These are phyloP conservation scores for Hirudinaria manillensis DNA, from an alignment of 2,888 invertebrate genomes.

Conservation along the genomic window DNA sequence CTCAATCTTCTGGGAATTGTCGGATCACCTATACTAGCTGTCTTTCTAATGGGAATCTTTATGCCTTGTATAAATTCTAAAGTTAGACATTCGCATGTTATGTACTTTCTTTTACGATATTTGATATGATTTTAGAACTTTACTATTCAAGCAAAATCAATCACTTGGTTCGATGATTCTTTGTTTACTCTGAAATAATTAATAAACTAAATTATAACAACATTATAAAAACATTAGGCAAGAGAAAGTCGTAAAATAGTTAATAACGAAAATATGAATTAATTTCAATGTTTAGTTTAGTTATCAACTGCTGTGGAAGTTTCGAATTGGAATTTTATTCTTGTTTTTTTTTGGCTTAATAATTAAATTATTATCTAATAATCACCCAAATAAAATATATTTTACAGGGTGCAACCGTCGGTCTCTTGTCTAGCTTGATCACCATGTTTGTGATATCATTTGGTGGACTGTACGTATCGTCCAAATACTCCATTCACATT, in stretches of 20 bases:
- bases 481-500: constrained; percentile 26
- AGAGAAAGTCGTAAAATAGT: too few relatives aligned
- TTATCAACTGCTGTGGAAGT: too few relatives aligned
- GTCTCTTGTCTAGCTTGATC: constrained; percentile 32
- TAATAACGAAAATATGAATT: too few relatives aligned
- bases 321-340: too few relatives aligned
- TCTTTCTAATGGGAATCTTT: constrained; percentile 35
- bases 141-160: too few relatives aligned
- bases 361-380: not conserved
- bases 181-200: too few relatives aligned
- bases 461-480: constrained; percentile 27
- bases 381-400: not conserved
- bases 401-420: constrained; percentile 35
- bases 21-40: constrained; percentile 43
- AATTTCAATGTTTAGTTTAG: too few relatives aligned
- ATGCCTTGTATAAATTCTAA: constrained; percentile 35
- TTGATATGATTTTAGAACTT: not conserved
- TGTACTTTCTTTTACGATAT: not conserved
- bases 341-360: too few relatives aligned
- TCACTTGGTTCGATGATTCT: too few relatives aligned
- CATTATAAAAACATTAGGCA: too few relatives aligned
- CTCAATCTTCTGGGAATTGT: constrained; percentile 48
- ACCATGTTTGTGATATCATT: constrained; percentile 33
- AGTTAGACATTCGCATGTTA: not conserved
- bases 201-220: too few relatives aligned